Evolutionary conservation across 2,888 invertebrate genomes (phyloP), one percentile per base, ranked within the genome.

Genomic region (Andrena dorsata): DNA sequence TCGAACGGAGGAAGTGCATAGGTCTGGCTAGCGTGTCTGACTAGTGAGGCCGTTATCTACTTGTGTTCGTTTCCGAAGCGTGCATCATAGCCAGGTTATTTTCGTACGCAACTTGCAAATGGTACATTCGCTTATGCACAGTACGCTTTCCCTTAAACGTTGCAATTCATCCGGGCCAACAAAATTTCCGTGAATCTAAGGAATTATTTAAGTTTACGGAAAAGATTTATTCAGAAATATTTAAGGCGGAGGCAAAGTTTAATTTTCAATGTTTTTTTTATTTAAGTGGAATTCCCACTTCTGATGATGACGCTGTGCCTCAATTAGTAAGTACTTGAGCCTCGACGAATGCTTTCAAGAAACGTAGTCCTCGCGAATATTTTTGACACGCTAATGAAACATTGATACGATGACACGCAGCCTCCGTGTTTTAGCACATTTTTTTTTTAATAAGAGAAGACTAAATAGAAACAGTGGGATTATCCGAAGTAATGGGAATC

Each of bases 1-100:
- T 58, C 16, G 58, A 58, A 35, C 47, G 61, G 51, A 32, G 73
- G 76, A 73, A 85, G 66, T 47, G 68, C 20, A 16, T 16, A 7
- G 28, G 60, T 28, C 49, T 30, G 72, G 79, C 78, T 56, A 61
- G 60, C 32, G 49, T 66, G 91, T 90, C 92, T 90, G 91, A 90
- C 92, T 89, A 90, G 86, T 87, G 86, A 82, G 83, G 85, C 82
- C 82, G 79, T 89, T 90, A 91, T 91, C 92, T 91, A 91, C 91
- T 91, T 90, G 84, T 64, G 26, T 49, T 51, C 76, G 41, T 74
- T 77, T 63, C 65, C 78, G 64, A 58, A 69, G 51, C 65, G 28
- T 26, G 69, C 7, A 32, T 32, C 7, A 10, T 16, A 35, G 41
- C 58, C 58, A 26, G 26, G 30, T 26, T 35, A 23, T 5, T 61